phyloP scores from a whole-genome alignment of 2,797 vertebrate genomes.

The Trachurus trachurus region DNA sequence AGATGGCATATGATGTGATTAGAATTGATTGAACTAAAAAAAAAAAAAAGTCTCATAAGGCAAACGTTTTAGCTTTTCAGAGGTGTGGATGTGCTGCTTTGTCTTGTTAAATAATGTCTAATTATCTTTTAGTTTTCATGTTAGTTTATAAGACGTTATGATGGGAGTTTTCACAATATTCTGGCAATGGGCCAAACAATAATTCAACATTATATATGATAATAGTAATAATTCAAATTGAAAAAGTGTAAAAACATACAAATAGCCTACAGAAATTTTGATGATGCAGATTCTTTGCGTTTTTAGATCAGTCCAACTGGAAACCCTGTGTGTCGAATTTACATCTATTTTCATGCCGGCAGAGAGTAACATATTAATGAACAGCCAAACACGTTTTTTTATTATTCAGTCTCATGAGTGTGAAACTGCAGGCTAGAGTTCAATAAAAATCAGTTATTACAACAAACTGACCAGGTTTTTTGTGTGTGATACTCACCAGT shows the following conservation, averaged over 20 bases:
- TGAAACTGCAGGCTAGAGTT: background rate
- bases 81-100: background rate
- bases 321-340: background rate
- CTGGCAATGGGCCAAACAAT: background rate
- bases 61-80: background rate
- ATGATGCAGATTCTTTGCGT: background rate
- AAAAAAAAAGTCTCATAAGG: background rate
- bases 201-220: background rate
- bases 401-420: too few species aligned
- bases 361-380: background rate
- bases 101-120: background rate
- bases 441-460: background rate
- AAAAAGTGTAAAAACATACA: background rate
- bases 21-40: background rate
- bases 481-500: conserved; percentile 1
- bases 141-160: background rate
- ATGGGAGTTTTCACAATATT: background rate
- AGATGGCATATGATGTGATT: background rate
- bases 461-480: background rate
- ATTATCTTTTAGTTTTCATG: background rate
- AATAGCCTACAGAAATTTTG: background rate
- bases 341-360: background rate
- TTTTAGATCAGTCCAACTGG: too few species aligned
- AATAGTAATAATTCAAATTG: background rate
- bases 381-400: background rate